Conservation (phyloP, 1,140 invertebrate genomes). For the Aplysia californica region DNA sequence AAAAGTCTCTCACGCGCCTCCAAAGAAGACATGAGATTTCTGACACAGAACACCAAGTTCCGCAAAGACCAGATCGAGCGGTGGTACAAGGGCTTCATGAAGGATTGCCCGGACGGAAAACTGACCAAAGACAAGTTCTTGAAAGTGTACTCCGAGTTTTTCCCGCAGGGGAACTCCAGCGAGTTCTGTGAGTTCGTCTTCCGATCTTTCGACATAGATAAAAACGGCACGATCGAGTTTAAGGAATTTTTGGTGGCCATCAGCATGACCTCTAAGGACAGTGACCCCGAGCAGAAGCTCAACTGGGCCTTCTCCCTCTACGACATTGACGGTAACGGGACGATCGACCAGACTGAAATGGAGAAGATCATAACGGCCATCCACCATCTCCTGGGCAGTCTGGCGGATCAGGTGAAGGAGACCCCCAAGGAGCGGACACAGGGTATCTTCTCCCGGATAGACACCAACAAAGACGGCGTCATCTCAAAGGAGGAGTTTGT, state of each 20-base stretch:
- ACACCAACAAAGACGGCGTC: constrained; percentile 98
- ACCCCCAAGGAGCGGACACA: constrained; percentile 93
- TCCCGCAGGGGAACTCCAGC: constrained; percentile 97
- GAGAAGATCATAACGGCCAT: constrained; percentile 74
- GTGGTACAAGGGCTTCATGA: too few species aligned
- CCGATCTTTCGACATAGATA: constrained; percentile 98
- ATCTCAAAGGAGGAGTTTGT: constrained; percentile 99
- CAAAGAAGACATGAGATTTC: too few species aligned
- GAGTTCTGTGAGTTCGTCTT: constrained; percentile 99
- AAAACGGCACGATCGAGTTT: constrained; percentile 79
- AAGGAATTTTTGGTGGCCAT: constrained; percentile 78
- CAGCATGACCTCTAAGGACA: constrained; percentile 93
- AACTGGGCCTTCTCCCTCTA: constrained; percentile 99
- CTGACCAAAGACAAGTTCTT: constrained; percentile 98
- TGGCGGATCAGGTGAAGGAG: constrained; percentile 57
- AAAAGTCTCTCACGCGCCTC: too few species aligned
- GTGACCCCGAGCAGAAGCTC: constrained; percentile 97
- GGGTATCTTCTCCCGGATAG: constrained; percentile 99
- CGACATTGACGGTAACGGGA: constrained; percentile 99
- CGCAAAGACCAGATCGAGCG: too few species aligned
- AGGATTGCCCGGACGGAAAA: constrained; percentile 99
- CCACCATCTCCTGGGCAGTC: neutral
- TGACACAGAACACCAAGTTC: too few species aligned
- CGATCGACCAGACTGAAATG: constrained; percentile 93
- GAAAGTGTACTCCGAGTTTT: constrained; percentile 96